These are phyloP conservation scores for Lepilemur septentrionalis DNA, from an alignment of 2,797 vertebrate genomes.

Conservation along the genomic window DNA sequence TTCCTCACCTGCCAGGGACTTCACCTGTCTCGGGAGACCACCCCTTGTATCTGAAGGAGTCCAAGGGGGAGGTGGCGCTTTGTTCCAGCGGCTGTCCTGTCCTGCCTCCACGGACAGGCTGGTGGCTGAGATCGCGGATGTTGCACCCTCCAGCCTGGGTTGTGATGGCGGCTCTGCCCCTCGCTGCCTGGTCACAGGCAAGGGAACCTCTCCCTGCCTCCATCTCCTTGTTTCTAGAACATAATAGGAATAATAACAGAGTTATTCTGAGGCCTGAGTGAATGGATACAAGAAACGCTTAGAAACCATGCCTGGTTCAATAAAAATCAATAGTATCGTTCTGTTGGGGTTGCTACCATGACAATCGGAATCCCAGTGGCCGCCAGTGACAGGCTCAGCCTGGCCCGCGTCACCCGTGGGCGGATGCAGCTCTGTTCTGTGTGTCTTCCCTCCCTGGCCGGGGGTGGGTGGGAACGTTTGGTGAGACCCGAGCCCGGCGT, in stretches of 20 bases:
- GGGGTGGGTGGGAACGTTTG: too few relatives aligned
- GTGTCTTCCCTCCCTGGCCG: background rate
- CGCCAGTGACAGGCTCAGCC: background rate
- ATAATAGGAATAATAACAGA: too few relatives aligned
- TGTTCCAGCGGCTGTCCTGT: too few relatives aligned
- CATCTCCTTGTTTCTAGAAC: background rate
- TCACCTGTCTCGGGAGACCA: rapidly evolving
- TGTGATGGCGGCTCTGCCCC: rapidly evolving
- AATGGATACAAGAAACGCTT: background rate
- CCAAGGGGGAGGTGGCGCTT: rapidly evolving
- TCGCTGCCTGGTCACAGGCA: background rate
- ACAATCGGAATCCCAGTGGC: too few relatives aligned
- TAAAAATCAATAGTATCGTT: too few relatives aligned
- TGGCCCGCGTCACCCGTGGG: rapidly evolving
- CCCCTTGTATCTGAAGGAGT: too few relatives aligned
- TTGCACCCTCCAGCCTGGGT: background rate
- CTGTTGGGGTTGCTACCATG: background rate
- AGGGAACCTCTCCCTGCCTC: rapidly evolving
- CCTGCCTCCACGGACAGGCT: background rate
- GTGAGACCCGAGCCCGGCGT: background rate
- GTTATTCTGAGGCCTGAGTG: rapidly evolving
- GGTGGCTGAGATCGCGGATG: too few relatives aligned
- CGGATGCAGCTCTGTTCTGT: background rate
- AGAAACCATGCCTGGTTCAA: background rate
- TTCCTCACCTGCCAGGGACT: background rate